Evolutionary conservation across 2,888 invertebrate species (phyloP).

Genomic region (Eurois occulta): DNA sequence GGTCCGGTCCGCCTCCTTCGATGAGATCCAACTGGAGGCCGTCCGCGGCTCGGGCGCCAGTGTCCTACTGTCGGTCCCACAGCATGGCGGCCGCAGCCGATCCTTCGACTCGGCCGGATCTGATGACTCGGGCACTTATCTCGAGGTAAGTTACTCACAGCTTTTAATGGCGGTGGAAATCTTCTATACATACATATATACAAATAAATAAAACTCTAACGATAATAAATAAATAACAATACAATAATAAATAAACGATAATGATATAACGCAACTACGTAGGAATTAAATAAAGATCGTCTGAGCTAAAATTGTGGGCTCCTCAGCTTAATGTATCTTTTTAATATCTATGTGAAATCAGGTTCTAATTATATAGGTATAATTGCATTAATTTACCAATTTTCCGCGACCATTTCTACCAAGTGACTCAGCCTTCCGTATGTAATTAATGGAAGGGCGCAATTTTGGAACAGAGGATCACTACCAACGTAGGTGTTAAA

Average conservation of each 20-base stretch:
- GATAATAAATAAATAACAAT: no score
- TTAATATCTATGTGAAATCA: neutral
- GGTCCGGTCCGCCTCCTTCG: slow-evolving; percentile 97
- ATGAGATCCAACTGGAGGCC: slow-evolving; percentile 96
- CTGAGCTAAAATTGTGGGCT: neutral
- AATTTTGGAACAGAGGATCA: neutral
- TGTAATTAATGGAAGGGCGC: neutral
- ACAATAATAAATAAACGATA: no score
- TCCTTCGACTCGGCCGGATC: slow-evolving; percentile 95
- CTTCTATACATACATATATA: no score
- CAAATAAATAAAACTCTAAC: no score
- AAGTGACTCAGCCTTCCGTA: neutral
- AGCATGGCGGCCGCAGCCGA: slow-evolving; percentile 93
- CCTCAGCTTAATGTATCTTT: neutral
- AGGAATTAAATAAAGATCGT: neutral
- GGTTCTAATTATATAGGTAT: neutral
- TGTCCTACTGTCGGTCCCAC: slow-evolving; percentile 92
- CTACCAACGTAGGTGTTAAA: neutral
- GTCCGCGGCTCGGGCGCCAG: slow-evolving; percentile 90
- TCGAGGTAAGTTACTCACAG: slow-evolving; percentile 72
- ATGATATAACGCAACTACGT: no score
- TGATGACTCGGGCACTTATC: slow-evolving; percentile 91
- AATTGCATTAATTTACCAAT: neutral
- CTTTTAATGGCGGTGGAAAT: neutral
- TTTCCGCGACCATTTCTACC: neutral